Conservation (phyloP, 2,113 vertebrate genomes). For the Osmerus eperlanus region DNA sequence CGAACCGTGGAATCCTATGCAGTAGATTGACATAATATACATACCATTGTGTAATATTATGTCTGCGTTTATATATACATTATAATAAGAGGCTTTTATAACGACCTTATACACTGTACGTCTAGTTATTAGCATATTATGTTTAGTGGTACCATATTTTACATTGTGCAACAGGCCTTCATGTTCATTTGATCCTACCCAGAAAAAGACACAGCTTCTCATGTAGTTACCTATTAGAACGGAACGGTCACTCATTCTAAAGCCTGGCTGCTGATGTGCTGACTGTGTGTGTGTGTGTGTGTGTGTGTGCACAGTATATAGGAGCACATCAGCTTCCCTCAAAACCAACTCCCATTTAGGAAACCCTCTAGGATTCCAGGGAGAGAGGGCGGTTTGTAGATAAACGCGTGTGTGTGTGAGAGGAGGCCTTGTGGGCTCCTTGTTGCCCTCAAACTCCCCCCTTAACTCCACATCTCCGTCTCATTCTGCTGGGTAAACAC, state of each 20-base stretch:
- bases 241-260: too few species aligned
- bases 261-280: neutral
- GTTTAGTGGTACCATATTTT: too few species aligned
- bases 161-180: too few species aligned
- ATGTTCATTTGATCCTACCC: too few species aligned
- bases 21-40: too few species aligned
- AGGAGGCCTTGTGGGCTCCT: neutral
- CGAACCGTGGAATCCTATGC: neutral
- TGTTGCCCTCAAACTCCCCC: neutral
- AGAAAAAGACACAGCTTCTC: too few species aligned
- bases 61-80: too few species aligned
- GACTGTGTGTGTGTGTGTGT: neutral
- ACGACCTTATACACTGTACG: too few species aligned
- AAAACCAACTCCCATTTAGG: conserved; percentile 38
- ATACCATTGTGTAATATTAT: too few species aligned
- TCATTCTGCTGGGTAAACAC: conserved; percentile 20
- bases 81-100: too few species aligned
- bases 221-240: too few species aligned
- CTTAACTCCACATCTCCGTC: neutral
- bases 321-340: conserved; percentile 3
- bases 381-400: neutral
- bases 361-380: conserved; percentile 30
- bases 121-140: too few species aligned
- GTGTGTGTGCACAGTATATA: neutral
- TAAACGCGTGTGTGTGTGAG: neutral